Evolutionary conservation across 2,888 invertebrate genomes (phyloP).

Genomic region (Himalopsyche tibetana): DNA sequence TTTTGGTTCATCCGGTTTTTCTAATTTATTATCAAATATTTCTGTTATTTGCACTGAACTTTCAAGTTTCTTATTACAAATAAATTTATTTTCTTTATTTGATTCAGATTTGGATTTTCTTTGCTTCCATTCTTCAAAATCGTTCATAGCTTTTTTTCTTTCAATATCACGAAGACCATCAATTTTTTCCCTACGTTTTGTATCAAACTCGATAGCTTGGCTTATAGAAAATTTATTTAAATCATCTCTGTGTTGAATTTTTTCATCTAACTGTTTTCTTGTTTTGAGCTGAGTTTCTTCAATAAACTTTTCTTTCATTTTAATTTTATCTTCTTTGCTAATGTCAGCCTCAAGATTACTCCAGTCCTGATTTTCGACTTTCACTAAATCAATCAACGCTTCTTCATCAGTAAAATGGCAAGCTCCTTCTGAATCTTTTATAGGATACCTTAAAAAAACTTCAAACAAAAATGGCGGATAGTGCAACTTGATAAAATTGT

Average conservation of each 20-base stretch:
- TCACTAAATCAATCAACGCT: slow-evolving; percentile 82
- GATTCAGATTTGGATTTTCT: neutral
- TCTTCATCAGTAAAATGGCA: slow-evolving; percentile 80
- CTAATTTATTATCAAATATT: neutral
- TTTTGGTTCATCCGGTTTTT: neutral
- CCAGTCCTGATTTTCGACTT: slow-evolving; percentile 78
- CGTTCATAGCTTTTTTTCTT: slow-evolving; percentile 80
- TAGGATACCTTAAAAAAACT: slow-evolving; percentile 80
- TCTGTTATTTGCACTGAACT: neutral
- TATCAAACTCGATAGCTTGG: slow-evolving; percentile 75
- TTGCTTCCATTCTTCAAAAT: slow-evolving; percentile 80
- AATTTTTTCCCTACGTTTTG: slow-evolving; percentile 78
- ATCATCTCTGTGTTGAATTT: slow-evolving; percentile 74
- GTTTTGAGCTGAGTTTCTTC: slow-evolving; percentile 77
- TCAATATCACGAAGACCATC: slow-evolving; percentile 80
- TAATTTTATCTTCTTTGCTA: slow-evolving; percentile 77
- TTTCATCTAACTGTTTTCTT: slow-evolving; percentile 77
- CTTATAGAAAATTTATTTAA: slow-evolving; percentile 77
- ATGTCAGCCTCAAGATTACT: slow-evolving; percentile 76
- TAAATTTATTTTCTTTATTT: neutral
- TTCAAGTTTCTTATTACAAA: neutral
- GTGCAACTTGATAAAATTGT: slow-evolving; percentile 84
- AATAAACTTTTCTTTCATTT: slow-evolving; percentile 77
- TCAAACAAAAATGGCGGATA: slow-evolving; percentile 87
- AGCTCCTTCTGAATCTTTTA: slow-evolving; percentile 80